Conservation (phyloP, 2,113 vertebrate genomes). For the Pseudonaja textilis region DNA sequence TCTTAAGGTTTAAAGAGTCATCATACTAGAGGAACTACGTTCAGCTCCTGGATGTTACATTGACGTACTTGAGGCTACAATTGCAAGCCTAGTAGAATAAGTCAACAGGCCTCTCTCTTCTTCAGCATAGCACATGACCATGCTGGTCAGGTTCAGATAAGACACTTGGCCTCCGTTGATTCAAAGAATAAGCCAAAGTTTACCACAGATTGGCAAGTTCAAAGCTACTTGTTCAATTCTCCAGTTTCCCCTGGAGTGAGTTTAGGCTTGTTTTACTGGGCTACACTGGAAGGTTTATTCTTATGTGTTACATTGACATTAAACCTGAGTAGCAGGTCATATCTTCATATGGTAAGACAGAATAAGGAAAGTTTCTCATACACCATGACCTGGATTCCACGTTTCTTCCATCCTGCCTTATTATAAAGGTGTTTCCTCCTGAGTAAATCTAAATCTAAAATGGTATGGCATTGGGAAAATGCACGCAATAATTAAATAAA, state of each 20-base stretch:
- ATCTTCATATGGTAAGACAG: neutral
- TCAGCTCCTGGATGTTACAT: neutral
- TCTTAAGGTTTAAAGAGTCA: neutral
- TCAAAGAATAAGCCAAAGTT: neutral
- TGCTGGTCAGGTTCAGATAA: neutral
- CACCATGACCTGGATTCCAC: neutral
- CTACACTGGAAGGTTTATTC: neutral
- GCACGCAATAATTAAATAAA: neutral
- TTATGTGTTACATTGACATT: neutral
- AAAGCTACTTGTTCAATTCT: neutral
- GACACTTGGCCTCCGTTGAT: neutral
- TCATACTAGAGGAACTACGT: neutral
- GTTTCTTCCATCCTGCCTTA: no score
- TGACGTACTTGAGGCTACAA: neutral
- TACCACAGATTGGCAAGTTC: neutral
- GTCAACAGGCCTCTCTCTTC: neutral
- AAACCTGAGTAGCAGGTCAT: neutral
- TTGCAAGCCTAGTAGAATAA: neutral
- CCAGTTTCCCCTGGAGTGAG: neutral
- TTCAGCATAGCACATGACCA: neutral
- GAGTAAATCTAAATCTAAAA: no score
- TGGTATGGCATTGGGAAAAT: neutral
- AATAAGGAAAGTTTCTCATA: neutral
- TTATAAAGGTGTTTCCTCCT: no score
- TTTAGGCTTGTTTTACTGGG: neutral